Evolutionary conservation across 2,113 vertebrate genomes (phyloP), one percentile per base, ranked within the genome.

Genomic region (Herpetotheres cachinnans): DNA sequence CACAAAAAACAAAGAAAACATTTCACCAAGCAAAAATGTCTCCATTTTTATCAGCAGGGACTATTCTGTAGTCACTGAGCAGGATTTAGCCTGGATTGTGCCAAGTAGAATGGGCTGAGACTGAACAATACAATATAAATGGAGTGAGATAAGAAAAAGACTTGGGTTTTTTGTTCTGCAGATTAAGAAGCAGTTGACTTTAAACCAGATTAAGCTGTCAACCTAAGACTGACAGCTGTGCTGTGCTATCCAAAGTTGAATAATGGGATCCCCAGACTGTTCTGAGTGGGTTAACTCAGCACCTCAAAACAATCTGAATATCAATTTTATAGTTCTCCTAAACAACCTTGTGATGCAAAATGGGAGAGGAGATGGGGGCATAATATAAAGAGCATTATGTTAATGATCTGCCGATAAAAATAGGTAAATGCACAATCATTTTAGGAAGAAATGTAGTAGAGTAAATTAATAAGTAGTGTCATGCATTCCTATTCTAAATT

Each of bases 401-500:
- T 77, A 62, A 59, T n/a, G 21, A 54, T 30, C 15, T 56, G 32
- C 15, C 40, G 80, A 56, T 42, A 84, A 95, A 83, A 92, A 63
- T 29, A 82, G 32, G 9, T 67, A 84, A 40, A 65, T 63, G 5
- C 5, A 72, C 15, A 63, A 56, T 44, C 9, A 46, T 47, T 61
- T 92, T 67, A 86, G 44, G 36, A 81, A 55, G 66, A 89, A 91
- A 89, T 36, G 7, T 26, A 65, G 32, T 11, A 79, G 36, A 83
- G 42, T 16, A 90, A 55, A 54, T 80, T 25, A 78, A 36, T 70
- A 71, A 70, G 21, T 89, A 88, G 38, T 34, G 46, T 30, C 30
- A 93, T 67, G 55, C 17, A 49, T 86, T 93, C 47, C n/a, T 78
- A 29, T 30, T 91, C 52, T 85, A 91, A 92, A 95, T 92, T 71